Conservation (phyloP, 2,888 invertebrate genomes). For the Halictus ligatus region DNA sequence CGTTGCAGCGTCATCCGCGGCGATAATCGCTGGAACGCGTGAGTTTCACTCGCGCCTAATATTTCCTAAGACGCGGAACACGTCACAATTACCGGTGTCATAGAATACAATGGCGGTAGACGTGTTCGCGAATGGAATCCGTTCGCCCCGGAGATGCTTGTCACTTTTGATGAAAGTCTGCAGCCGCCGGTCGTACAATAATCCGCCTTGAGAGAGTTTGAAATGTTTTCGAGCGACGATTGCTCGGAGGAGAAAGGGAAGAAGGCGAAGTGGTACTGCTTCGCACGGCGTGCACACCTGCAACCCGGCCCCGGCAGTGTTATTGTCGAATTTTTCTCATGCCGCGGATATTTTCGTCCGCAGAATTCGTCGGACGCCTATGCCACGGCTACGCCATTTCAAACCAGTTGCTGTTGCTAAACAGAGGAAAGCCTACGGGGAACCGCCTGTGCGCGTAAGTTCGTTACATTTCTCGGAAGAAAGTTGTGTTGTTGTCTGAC, state of each 20-base stretch:
- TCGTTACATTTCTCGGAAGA: neutral
- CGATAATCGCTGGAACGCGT: neutral
- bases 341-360: constrained; percentile 58
- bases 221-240: constrained; percentile 39
- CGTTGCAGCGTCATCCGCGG: neutral
- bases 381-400: neutral
- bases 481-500: neutral
- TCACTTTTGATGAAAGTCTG: constrained; percentile 33
- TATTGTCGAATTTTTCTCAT: constrained; percentile 69
- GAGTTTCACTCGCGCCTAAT: neutral
- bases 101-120: constrained; percentile 6
- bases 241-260: constrained; percentile 54
- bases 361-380: constrained; percentile 30
- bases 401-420: constrained; percentile 39
- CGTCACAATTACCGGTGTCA: neutral
- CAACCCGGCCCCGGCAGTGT: constrained; percentile 37
- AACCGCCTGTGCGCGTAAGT: neutral
- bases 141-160: constrained; percentile 21
- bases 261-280: constrained; percentile 63
- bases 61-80: neutral
- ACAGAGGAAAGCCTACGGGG: neutral
- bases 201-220: constrained; percentile 22
- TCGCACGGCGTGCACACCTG: constrained; percentile 67
- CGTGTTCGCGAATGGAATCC: constrained; percentile 1
- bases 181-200: constrained; percentile 12